phyloP scores from a whole-genome alignment of 1,140 invertebrate genomes.

The Triops cancriformis region DNA sequence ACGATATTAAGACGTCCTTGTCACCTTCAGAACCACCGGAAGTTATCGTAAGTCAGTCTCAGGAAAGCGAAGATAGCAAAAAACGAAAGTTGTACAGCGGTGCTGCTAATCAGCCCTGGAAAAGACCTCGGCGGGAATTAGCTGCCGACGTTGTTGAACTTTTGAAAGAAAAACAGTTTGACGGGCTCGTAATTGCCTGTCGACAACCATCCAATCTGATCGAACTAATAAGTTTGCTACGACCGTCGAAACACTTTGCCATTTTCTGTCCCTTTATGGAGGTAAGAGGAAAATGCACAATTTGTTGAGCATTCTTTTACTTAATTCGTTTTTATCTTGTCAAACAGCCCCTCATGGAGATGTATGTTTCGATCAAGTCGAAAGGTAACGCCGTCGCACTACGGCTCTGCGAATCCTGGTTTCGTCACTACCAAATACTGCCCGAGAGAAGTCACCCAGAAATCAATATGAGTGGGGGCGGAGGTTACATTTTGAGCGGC shows the following conservation, averaged over 20 bases:
- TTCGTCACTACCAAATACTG: slow-evolving; percentile 81
- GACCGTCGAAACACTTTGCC: slow-evolving; percentile 69
- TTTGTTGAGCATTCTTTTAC: slow-evolving; percentile 22
- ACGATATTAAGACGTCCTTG: slow-evolving; percentile 38
- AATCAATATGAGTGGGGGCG: slow-evolving; percentile 62
- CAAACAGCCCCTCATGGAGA: slow-evolving; percentile 59
- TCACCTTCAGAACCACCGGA: slow-evolving; percentile 17
- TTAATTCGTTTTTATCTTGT: slow-evolving; percentile 22
- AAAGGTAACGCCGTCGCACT: slow-evolving; percentile 58
- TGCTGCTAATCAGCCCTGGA: neutral
- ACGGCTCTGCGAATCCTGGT: slow-evolving; percentile 72
- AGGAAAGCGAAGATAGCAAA: slow-evolving; percentile 23
- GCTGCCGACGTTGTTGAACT: neutral
- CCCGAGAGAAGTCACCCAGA: slow-evolving; percentile 74
- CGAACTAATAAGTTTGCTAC: slow-evolving; percentile 62
- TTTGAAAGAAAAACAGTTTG: slow-evolving; percentile 48
- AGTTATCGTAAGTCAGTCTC: slow-evolving; percentile 25
- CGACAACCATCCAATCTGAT: slow-evolving; percentile 71
- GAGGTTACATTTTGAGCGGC: slow-evolving; percentile 65
- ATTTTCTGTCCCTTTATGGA: slow-evolving; percentile 70
- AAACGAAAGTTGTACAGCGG: slow-evolving; percentile 18
- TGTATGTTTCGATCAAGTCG: slow-evolving; percentile 63
- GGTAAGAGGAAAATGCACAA: slow-evolving; percentile 33
- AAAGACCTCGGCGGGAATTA: slow-evolving; percentile 1
- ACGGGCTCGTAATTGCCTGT: slow-evolving; percentile 66